Conservation (phyloP, 2,113 vertebrate species). For the Bagarius yarrelli region DNA sequence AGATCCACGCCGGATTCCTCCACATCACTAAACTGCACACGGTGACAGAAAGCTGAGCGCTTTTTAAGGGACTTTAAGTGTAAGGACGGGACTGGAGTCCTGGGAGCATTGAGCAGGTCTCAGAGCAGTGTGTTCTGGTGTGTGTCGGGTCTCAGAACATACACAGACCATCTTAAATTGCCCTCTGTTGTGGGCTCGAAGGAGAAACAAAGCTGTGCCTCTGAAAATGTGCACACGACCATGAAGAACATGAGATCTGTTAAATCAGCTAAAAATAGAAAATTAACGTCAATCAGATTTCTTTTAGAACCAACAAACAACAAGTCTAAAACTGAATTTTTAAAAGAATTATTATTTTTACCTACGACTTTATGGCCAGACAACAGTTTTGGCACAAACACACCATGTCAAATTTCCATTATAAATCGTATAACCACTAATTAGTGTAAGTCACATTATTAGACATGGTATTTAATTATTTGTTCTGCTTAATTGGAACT, state of each 20-base stretch:
- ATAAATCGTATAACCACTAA: too few relatives aligned
- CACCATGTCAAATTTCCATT: too few relatives aligned
- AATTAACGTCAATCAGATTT: background rate
- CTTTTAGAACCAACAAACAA: background rate
- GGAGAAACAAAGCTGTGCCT: background rate
- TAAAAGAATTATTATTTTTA: too few relatives aligned
- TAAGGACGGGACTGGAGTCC: background rate
- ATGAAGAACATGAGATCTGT: conserved; percentile 6
- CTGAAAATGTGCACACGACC: background rate
- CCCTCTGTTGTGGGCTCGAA: conserved; percentile 24
- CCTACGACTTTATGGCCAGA: too few relatives aligned
- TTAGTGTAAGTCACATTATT: too few relatives aligned
- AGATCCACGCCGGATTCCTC: background rate
- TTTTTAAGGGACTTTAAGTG: too few relatives aligned
- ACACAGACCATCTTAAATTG: conserved; percentile 1
- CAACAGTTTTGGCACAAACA: too few relatives aligned
- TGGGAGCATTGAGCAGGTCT: background rate
- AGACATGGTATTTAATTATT: too few relatives aligned
- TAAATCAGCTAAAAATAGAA: background rate
- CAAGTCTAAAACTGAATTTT: too few relatives aligned
- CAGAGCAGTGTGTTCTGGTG: background rate
- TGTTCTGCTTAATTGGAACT: too few relatives aligned
- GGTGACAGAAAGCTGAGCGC: background rate
- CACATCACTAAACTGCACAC: background rate
- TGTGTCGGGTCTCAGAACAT: conserved; percentile 13